Base-by-base conservation (phyloP, 2,888 invertebrate species). In the Geotrupes spiniger region DNA sequence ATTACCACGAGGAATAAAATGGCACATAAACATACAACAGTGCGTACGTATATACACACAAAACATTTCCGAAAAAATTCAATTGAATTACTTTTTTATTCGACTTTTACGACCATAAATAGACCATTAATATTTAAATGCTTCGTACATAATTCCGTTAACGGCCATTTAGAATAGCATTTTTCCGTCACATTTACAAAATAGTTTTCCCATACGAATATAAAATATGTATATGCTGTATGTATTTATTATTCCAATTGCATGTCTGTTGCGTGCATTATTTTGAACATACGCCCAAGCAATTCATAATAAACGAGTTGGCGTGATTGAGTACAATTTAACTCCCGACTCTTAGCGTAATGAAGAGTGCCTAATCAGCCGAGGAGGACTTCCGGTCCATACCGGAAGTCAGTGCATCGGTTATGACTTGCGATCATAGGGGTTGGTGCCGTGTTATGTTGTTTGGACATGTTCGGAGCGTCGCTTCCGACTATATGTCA, bases 341-440 rank as follows among this genome's bases (percentile, higher is more conserved):
- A 62, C 59, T 50, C 51, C 33, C 50, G 56, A 52, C 52, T 55
- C 48, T 45, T 21, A 43, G 57, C 53, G 56, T 63, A 66, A 69
- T 61, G 63, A 68, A 65, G 63, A 66, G 68, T 65, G 68, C 65
- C 65, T 68, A 70, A 70, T 70, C 70, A 68, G 65, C 66, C 70
- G 65, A 60, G 60, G 60, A 65, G 60, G 57, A 56, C 55, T 68
- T 69, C 68, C 68, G 64, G 62, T 59, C 52, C 50, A 47, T 54
- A 56, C 69, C 65, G 68, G 69, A 68, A 66, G 55, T 52, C 52
- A 21, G 28, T 53, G 53, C 60, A 56, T 60, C 58, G 63, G 63
- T 66, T 67, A 66, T 65, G 66, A 65, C 62, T 62, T 44, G 56
- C 57, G 48, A 44, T 51, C 46, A 42, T 39, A 33, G 43, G 51